Conservation (phyloP, 2,113 vertebrate species). For the Neogale vison region DNA sequence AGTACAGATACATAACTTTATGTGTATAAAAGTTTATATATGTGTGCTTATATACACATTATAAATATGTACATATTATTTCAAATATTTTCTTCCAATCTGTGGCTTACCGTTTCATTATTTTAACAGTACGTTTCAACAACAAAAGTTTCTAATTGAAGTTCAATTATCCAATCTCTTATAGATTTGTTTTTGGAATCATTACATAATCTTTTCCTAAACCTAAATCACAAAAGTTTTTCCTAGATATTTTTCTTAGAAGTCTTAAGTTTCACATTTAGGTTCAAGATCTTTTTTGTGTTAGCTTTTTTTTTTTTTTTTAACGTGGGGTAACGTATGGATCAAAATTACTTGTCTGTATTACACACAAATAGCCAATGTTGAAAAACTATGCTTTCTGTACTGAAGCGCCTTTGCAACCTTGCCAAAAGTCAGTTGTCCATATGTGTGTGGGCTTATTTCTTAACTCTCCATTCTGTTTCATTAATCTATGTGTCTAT, state of each 20-base stretch:
- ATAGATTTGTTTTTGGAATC: neutral
- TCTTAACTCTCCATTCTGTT: neutral
- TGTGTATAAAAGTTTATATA: neutral
- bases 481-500: neutral
- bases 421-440: neutral
- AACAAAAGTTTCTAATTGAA: neutral
- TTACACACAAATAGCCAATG: neutral
- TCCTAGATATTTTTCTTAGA: neutral
- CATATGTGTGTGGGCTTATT: neutral
- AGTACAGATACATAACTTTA: neutral
- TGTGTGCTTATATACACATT: neutral
- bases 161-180: neutral
- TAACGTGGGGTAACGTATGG: neutral
- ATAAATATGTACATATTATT: neutral
- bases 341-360: neutral
- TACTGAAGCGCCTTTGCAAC: neutral
- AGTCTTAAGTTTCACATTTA: neutral
- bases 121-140: neutral
- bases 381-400: neutral
- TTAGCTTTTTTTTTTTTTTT: neutral
- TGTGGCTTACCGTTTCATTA: neutral
- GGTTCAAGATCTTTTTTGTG: neutral
- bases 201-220: neutral
- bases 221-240: neutral
- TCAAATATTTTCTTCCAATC: neutral